Evolutionary conservation across 2,888 invertebrate species (phyloP).

Genomic region (Calephelis perditalis): DNA sequence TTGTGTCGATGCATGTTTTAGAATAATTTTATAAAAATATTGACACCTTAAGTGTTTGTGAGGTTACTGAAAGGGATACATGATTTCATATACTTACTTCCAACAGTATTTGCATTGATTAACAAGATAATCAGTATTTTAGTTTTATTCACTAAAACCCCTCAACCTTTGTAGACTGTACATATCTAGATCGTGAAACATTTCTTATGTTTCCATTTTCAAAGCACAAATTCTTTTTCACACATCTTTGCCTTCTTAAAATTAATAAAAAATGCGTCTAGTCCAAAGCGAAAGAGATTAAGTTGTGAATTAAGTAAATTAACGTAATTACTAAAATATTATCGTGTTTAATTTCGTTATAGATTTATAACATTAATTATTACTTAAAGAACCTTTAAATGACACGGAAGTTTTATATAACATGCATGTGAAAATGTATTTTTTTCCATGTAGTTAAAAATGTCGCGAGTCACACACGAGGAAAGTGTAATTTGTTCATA

Average conservation of each 20-base stretch:
- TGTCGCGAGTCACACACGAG: conserved; percentile 34
- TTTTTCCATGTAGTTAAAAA: conserved; percentile 6
- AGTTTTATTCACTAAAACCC: conserved; percentile 54
- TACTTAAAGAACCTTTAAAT: neutral
- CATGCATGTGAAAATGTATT: conserved; percentile 4
- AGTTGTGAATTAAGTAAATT: conserved; percentile 64
- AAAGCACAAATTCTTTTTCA: conserved; percentile 62
- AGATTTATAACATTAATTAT: neutral
- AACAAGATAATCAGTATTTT: conserved; percentile 56
- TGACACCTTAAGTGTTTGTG: conserved; percentile 15
- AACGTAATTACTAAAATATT: conserved; percentile 33
- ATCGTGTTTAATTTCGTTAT: neutral
- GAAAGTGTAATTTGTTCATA: conserved; percentile 42
- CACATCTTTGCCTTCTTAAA: conserved; percentile 74
- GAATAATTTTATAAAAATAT: conserved; percentile 48
- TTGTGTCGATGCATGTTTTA: conserved; percentile 53
- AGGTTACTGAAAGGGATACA: conserved; percentile 18
- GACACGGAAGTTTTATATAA: conserved; percentile 8
- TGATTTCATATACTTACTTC: conserved; percentile 18
- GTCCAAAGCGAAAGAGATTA: conserved; percentile 76
- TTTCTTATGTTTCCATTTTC: conserved; percentile 36
- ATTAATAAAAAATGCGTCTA: conserved; percentile 69
- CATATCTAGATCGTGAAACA: conserved; percentile 46
- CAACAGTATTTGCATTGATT: conserved; percentile 7
- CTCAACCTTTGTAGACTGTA: conserved; percentile 40